Conservation (phyloP, 2,113 vertebrate species). For the Tragelaphus imberbis region DNA sequence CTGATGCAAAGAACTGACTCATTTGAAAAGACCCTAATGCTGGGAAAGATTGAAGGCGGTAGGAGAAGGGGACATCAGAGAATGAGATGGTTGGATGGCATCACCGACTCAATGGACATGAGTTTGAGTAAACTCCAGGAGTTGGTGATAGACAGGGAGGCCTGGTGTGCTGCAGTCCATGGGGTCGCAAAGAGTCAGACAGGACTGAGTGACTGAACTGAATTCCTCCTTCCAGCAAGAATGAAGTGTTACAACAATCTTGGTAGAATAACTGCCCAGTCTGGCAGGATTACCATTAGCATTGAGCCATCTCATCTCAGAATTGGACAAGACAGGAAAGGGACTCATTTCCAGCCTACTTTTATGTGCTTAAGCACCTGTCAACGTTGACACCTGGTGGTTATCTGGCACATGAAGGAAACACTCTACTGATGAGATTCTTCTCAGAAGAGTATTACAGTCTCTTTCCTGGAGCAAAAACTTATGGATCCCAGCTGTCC, state of each 20-base stretch:
- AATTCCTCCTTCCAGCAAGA: neutral
- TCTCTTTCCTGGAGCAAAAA: neutral
- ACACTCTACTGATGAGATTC: neutral
- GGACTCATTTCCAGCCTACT: neutral
- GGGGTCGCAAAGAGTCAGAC: neutral
- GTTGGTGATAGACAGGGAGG: neutral
- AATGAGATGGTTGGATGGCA: neutral
- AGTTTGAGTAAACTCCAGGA: neutral
- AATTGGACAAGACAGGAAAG: neutral
- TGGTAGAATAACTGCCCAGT: neutral
- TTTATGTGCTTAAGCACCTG: neutral
- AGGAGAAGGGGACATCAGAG: neutral
- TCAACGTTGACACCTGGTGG: neutral
- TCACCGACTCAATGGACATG: neutral
- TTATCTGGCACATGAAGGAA: neutral
- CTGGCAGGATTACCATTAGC: neutral
- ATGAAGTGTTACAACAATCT: neutral
- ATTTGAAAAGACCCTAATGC: neutral
- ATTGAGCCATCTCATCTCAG: neutral
- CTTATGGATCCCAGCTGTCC: neutral
- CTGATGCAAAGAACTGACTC: neutral
- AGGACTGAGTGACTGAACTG: neutral
- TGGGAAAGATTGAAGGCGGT: neutral
- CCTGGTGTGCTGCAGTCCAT: neutral
- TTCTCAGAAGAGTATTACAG: neutral